Percentiles rank a stretch among this genome's conserved stretches.
phyloP scores from a whole-genome alignment of 1,140 invertebrate genomes.

The Eriosoma lanigerum region DNA sequence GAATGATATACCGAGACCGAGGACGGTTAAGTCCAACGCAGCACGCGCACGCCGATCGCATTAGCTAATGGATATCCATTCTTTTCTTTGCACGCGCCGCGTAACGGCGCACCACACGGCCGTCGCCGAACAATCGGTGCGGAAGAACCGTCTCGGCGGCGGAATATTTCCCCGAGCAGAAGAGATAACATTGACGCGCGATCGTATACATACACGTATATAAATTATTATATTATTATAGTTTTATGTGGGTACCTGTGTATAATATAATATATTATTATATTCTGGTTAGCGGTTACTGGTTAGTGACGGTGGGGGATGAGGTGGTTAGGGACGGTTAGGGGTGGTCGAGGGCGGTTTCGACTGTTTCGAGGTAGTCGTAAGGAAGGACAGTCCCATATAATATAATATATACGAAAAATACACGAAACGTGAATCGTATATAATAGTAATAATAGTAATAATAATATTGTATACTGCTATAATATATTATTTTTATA shows the following conservation, averaged over 20 bases:
- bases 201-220: background rate
- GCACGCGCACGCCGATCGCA: conserved; percentile 8
- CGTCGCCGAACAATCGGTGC: conserved; percentile 36
- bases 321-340: too few species aligned
- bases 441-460: background rate
- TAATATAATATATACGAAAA: too few species aligned
- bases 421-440: conserved; percentile 4
- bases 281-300: too few species aligned
- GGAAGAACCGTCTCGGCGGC: conserved; percentile 15
- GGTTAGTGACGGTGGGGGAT: too few species aligned
- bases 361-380: too few species aligned
- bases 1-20: too few species aligned
- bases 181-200: conserved; percentile 46
- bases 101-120: background rate
- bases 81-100: background rate
- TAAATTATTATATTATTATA: background rate
- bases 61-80: conserved; percentile 41
- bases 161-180: conserved; percentile 39
- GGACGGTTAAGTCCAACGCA: background rate
- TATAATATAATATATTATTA: too few species aligned
- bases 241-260: background rate
- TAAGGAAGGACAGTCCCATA: background rate
- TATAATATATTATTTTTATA: background rate
- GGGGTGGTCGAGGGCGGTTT: background rate
- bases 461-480: background rate